Evolutionary conservation across 2,113 vertebrate genomes (phyloP).

Genomic region (Nesogale talazaci): DNA sequence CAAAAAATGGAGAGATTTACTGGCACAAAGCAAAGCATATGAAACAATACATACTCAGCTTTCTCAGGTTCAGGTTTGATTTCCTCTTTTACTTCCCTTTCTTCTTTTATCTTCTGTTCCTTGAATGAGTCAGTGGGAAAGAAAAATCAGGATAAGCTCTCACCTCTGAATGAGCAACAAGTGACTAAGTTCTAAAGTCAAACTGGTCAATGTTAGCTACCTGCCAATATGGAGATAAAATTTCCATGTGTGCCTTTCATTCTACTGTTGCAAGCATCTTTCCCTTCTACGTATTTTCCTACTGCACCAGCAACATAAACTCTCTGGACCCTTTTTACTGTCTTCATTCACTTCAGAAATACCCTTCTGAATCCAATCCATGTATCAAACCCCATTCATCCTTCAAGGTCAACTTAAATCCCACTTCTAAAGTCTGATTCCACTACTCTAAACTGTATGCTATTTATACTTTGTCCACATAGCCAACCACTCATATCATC

Average conservation of each 20-base stretch:
- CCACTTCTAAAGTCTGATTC: neutral
- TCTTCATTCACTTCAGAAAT: neutral
- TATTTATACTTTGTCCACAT: neutral
- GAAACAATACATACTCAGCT: slow-evolving; percentile 89
- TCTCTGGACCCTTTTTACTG: neutral
- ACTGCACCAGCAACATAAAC: neutral
- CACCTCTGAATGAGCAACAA: neutral
- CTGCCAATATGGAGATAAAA: accelerated
- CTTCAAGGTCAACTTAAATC: neutral
- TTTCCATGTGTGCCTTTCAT: accelerated
- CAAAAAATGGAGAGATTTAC: neutral
- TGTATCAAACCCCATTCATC: neutral
- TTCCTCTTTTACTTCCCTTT: slow-evolving; percentile 88
- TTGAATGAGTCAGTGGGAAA: slow-evolving; percentile 73
- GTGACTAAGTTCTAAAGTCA: accelerated
- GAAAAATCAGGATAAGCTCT: neutral
- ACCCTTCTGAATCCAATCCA: neutral
- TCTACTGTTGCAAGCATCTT: accelerated
- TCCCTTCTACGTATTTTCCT: neutral
- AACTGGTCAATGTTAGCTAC: neutral
- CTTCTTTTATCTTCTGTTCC: slow-evolving; percentile 88
- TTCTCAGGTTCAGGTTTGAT: slow-evolving; percentile 90
- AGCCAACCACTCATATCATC: accelerated
- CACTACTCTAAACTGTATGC: neutral
- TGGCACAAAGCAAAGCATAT: neutral